These are phyloP conservation scores for Teleiodes luculella DNA, from an alignment of 2,888 invertebrate species.

Conservation along the genomic window DNA sequence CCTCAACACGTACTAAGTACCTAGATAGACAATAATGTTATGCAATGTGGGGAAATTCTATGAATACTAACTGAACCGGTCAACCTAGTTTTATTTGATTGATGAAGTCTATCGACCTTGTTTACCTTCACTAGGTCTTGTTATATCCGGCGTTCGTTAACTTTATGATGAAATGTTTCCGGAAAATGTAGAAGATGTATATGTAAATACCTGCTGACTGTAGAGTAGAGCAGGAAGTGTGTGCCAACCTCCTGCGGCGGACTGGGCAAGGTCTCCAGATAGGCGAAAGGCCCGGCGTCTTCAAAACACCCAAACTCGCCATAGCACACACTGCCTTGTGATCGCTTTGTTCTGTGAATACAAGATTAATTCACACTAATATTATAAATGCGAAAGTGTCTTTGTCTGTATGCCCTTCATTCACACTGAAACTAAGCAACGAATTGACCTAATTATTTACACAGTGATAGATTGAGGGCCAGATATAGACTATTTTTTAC, in stretches of 20 bases:
- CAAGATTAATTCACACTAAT: not conserved
- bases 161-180: no score
- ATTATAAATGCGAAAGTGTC: no score
- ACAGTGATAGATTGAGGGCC: no score
- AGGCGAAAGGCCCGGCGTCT: slow-evolving; percentile 93
- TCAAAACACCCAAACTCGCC: slow-evolving; percentile 95
- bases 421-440: no score
- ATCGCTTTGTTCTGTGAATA: slow-evolving; percentile 82
- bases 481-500: no score
- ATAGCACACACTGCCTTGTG: slow-evolving; percentile 91
- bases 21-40: not conserved
- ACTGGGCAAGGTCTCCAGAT: slow-evolving; percentile 92
- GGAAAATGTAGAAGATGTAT: not conserved
- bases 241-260: slow-evolving; percentile 92
- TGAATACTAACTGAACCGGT: not conserved
- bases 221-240: slow-evolving; percentile 87
- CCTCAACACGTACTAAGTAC: not conserved
- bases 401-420: no score
- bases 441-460: no score
- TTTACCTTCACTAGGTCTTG: no score
- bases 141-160: no score
- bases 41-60: slow-evolving; percentile 3
- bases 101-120: no score
- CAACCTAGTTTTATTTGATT: not conserved
- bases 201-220: slow-evolving; percentile 75